These are phyloP conservation scores for Agonopterix heracliana DNA, from an alignment of 2,888 invertebrate species.

Conservation along the genomic window DNA sequence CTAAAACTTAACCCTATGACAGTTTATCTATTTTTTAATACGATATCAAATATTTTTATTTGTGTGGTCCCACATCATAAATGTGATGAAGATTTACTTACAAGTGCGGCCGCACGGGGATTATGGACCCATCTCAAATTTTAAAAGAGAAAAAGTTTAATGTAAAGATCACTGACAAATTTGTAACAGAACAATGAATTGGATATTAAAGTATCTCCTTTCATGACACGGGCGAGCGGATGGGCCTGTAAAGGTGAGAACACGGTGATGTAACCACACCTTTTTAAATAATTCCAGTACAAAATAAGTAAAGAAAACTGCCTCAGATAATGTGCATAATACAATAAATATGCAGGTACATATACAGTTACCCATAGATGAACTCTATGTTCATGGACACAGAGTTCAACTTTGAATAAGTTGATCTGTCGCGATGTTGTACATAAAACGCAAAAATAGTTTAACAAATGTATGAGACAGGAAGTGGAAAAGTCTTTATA, in stretches of 20 bases:
- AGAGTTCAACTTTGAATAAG: too few relatives aligned
- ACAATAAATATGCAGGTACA: too few relatives aligned
- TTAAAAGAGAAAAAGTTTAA: constrained; percentile 68
- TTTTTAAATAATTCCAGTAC: too few relatives aligned
- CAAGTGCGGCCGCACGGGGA: constrained; percentile 56
- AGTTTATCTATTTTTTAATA: constrained; percentile 31
- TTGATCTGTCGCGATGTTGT: too few relatives aligned
- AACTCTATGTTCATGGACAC: too few relatives aligned
- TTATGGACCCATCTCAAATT: constrained; percentile 70
- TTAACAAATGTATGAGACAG: too few relatives aligned
- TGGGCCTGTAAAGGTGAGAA: constrained; percentile 44
- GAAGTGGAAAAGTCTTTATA: too few relatives aligned
- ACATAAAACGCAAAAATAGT: too few relatives aligned
- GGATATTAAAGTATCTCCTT: constrained; percentile 74
- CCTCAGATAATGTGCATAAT: too few relatives aligned
- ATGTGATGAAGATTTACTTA: constrained; percentile 61
- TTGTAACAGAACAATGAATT: constrained; percentile 76
- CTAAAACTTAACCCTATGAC: constrained; percentile 24
- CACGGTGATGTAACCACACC: constrained; percentile 23
- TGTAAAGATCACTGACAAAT: constrained; percentile 76
- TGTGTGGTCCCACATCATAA: constrained; percentile 64
- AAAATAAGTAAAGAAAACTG: too few relatives aligned
- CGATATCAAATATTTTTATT: constrained; percentile 48
- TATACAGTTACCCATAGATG: not conserved
- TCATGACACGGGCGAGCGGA: constrained; percentile 71